phyloP scores from a whole-genome alignment of 1,140 invertebrate genomes.

The Ctenoplectra terminalis region DNA sequence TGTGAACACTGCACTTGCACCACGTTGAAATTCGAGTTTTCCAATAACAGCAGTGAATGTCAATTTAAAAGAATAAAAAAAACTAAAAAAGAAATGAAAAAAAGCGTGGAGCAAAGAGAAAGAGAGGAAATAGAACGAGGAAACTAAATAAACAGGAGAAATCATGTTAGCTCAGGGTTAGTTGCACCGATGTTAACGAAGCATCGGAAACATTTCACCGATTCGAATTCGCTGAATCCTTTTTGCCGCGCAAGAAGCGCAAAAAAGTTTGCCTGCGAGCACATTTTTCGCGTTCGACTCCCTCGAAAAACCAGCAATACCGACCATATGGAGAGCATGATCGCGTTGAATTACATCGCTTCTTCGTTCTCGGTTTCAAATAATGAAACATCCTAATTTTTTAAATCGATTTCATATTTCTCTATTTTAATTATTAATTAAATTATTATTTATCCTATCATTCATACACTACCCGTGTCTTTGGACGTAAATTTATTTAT shows the following conservation, averaged over 20 bases:
- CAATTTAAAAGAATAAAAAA: not conserved
- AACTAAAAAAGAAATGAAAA: no score
- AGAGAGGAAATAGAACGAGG: not conserved
- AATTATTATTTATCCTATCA: no score
- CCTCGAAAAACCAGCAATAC: not conserved
- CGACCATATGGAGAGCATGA: not conserved
- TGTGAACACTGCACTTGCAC: not conserved
- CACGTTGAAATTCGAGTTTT: not conserved
- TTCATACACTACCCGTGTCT: no score
- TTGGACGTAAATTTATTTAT: no score
- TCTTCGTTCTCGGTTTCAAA: no score
- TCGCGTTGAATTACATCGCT: no score
- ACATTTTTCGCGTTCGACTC: not conserved
- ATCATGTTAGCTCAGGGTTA: constrained; percentile 38
- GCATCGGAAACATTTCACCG: constrained; percentile 31
- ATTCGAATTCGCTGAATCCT: constrained; percentile 16
- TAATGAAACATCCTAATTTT: no score
- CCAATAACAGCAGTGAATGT: constrained; percentile 11
- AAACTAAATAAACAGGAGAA: constrained; percentile 40
- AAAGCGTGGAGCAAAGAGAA: not conserved
- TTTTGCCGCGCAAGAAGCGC: constrained; percentile 15
- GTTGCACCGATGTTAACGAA: constrained; percentile 50
- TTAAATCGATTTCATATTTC: no score
- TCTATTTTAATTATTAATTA: no score
- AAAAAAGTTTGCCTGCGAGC: not conserved